Evolutionary conservation across 2,113 vertebrate species (phyloP), one percentile per base, ranked within the genome.

Genomic region (Oenanthe oenanthe): DNA sequence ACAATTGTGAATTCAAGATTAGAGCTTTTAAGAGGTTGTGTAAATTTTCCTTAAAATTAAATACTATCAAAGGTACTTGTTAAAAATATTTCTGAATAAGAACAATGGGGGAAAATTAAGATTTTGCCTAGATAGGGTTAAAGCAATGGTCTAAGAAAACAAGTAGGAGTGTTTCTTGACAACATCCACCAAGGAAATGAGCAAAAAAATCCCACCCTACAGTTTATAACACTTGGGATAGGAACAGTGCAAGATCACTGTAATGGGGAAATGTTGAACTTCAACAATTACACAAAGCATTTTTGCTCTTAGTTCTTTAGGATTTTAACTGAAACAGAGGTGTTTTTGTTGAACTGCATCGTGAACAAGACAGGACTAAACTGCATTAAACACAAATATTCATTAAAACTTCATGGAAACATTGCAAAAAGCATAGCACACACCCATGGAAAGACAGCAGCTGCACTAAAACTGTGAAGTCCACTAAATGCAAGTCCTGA

Each of bases 331-430:
- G 28, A 40, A 91, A 89, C 18, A 48, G 7, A 75, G 88, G 7
- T 56, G 36, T 10, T 72, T 83, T 77, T 80, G 63, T 80, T 77
- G 38, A 92, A 84, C 38, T 72, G 34, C 34, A 51, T 66, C 42
- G 20, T 19, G 54, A 88, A 68, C 47, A 74, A 88, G 72, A 76
- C 70, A 79, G 56, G 29, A 36, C n/a, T 86, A 86, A 85, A 92
- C 68, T 60, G 16, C 38, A 48, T 47, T 40, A 82, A 86, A 82
- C 22, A 45, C 50, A 91, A 89, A 43, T 29, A n/a, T 73, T 82
- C 65, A 92, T 92, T 89, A 94, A 92, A 93, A 87, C 70, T 92
- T 96, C 58, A 89, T 40, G 32, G 60, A 92, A 94, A 82, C 3
- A 1, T 12, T 77, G 48, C 54, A 88, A 70, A 82, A 68, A 76